These are phyloP conservation scores for Dendrophyllia cribrosa DNA, from an alignment of 64 coral and sea anemone species.

Conservation along the genomic window DNA sequence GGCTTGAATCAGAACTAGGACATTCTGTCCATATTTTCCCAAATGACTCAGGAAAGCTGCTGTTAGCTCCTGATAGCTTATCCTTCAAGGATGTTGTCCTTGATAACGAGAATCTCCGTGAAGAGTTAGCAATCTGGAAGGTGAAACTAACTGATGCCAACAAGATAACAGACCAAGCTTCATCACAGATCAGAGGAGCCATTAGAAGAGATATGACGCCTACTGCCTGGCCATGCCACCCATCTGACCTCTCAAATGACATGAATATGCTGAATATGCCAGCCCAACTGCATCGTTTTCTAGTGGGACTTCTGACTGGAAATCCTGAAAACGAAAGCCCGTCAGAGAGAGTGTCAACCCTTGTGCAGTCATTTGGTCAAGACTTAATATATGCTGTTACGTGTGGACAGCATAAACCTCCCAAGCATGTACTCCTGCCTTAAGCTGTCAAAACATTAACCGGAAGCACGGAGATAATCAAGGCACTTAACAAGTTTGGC, in stretches of 20 bases:
- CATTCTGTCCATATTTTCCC: constrained; percentile 65
- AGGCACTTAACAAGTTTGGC: constrained; percentile 47
- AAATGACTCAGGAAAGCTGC: constrained; percentile 52
- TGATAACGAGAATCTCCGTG: constrained; percentile 49
- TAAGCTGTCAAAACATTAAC: constrained; percentile 59
- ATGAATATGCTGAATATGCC: constrained; percentile 14
- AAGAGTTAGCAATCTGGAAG: constrained; percentile 39
- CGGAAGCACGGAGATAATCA: constrained; percentile 52
- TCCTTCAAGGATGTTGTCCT: constrained; percentile 65
- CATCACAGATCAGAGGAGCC: constrained; percentile 48
- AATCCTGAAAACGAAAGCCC: constrained; percentile 25
- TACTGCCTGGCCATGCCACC: constrained; percentile 64
- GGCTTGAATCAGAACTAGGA: constrained; percentile 57
- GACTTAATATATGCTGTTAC: constrained; percentile 62
- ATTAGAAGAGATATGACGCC: constrained; percentile 44
- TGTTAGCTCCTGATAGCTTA: constrained; percentile 61
- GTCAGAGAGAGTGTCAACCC: constrained; percentile 50
- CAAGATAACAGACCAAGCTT: constrained; percentile 60
- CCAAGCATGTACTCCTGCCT: constrained; percentile 67
- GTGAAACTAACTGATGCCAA: constrained; percentile 26
- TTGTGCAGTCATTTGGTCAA: constrained; percentile 66
- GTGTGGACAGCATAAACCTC: constrained; percentile 47
- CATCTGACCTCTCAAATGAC: constrained; percentile 47
- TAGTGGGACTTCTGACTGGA: constrained; percentile 58
- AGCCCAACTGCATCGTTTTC: constrained; percentile 52